Conservation (phyloP, 2,888 invertebrate genomes). For the Caenorhabditis imperialis region DNA sequence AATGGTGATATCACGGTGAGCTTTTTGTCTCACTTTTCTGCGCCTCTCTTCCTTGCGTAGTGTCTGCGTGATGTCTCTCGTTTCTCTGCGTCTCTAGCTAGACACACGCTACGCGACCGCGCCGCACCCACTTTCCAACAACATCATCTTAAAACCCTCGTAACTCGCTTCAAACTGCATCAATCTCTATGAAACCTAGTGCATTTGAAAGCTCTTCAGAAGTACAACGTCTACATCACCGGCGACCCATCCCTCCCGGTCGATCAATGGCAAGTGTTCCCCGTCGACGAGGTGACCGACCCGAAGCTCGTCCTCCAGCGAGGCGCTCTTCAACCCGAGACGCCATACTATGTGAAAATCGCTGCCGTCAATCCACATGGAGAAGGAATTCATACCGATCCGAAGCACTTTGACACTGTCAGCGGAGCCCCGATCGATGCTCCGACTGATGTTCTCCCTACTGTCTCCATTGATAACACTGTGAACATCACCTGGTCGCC, state of each 20-base stretch:
- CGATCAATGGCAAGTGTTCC: slow-evolving; percentile 74
- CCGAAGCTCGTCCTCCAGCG: slow-evolving; percentile 70
- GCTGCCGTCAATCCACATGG: slow-evolving; percentile 74
- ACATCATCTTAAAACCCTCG: no score
- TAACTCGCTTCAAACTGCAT: neutral
- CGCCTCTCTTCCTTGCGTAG: no score
- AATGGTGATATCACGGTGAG: slow-evolving; percentile 74
- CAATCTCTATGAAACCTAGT: neutral
- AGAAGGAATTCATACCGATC: slow-evolving; percentile 73
- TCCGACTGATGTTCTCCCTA: slow-evolving; percentile 71
- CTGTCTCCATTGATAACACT: slow-evolving; percentile 73
- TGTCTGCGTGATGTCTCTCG: no score
- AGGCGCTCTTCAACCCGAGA: slow-evolving; percentile 76
- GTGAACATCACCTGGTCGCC: slow-evolving; percentile 74
- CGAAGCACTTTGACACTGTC: slow-evolving; percentile 71
- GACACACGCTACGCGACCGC: no score
- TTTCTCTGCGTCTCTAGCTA: no score
- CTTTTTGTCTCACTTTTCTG: no score
- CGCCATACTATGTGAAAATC: slow-evolving; percentile 75
- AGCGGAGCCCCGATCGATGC: slow-evolving; percentile 76
- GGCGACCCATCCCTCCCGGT: slow-evolving; percentile 75
- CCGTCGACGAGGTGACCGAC: slow-evolving; percentile 57
- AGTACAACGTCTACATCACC: slow-evolving; percentile 76
- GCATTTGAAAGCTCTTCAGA: slow-evolving; percentile 52
- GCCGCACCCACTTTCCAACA: no score